Conservation (phyloP, 2,797 vertebrate species). For the Arrhamphus sclerolepis region DNA sequence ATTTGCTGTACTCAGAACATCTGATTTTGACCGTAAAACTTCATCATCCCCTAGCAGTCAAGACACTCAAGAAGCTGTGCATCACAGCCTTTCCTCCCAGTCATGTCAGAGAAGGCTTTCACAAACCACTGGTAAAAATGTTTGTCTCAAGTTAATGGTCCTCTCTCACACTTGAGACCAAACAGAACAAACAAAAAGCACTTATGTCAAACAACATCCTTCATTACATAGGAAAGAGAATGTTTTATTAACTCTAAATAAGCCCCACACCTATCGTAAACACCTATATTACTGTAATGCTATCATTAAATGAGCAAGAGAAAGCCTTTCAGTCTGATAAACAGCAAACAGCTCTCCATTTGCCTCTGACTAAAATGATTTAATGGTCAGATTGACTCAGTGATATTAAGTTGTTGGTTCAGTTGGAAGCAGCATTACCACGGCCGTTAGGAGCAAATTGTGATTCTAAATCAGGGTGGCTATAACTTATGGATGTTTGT, state of each 20-base stretch:
- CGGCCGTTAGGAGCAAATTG: slow-evolving; percentile 34
- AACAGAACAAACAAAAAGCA: slow-evolving; percentile 83
- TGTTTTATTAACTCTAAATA: slow-evolving; percentile 82
- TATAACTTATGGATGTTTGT: slow-evolving; percentile 1
- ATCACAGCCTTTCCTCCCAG: slow-evolving; percentile 44
- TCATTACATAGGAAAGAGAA: slow-evolving; percentile 79
- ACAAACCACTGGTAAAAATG: slow-evolving; percentile 82
- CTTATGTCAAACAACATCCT: slow-evolving; percentile 79
- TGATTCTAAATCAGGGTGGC: slow-evolving; percentile 9
- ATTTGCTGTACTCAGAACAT: not conserved
- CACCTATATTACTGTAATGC: slow-evolving; percentile 82
- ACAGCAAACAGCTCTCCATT: slow-evolving; percentile 80
- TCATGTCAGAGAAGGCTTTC: slow-evolving; percentile 77
- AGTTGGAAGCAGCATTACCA: slow-evolving; percentile 61
- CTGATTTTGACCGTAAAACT: not conserved
- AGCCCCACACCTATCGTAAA: slow-evolving; percentile 82
- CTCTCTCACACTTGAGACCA: slow-evolving; percentile 80
- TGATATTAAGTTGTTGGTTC: slow-evolving; percentile 76
- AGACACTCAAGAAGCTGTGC: slow-evolving; percentile 32
- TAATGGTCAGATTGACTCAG: slow-evolving; percentile 76
- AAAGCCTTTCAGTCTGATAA: slow-evolving; percentile 77
- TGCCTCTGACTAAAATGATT: slow-evolving; percentile 76
- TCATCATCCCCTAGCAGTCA: slow-evolving; percentile 12
- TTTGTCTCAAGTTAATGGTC: slow-evolving; percentile 82
- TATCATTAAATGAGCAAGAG: slow-evolving; percentile 74